A percentile compares a stretch with the other conserved stretches of the same genome.
Evolutionary conservation across 1,140 invertebrate species (phyloP).

Genomic region (Drosophila nebulosa): DNA sequence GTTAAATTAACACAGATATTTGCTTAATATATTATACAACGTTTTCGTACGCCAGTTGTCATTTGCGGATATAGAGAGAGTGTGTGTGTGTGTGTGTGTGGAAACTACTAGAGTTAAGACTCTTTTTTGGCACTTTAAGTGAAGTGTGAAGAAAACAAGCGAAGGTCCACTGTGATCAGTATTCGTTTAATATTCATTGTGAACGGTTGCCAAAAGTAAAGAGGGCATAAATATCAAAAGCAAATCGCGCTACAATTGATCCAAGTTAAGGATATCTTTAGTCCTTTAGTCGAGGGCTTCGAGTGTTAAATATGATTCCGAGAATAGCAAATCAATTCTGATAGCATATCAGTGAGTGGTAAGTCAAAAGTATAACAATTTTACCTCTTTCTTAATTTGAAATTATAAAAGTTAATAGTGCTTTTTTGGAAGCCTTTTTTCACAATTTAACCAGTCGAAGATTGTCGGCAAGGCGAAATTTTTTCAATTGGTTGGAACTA

Average conservation of each 20-base stretch:
- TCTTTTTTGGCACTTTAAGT: slow-evolving; percentile 61
- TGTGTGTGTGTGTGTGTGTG: slow-evolving; percentile 37
- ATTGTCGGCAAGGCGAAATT: too few relatives aligned
- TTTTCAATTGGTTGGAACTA: too few relatives aligned
- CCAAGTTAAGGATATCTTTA: neutral
- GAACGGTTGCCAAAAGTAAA: slow-evolving; percentile 36
- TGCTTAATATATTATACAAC: slow-evolving; percentile 58
- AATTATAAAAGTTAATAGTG: too few relatives aligned
- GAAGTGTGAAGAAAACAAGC: slow-evolving; percentile 64
- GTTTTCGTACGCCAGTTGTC: slow-evolving; percentile 49
- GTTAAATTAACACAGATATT: slow-evolving; percentile 69
- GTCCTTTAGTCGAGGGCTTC: neutral
- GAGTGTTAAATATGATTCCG: slow-evolving; percentile 47
- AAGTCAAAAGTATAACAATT: slow-evolving; percentile 6
- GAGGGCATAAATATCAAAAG: slow-evolving; percentile 1
- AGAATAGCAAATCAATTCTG: slow-evolving; percentile 50
- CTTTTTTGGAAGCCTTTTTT: too few relatives aligned
- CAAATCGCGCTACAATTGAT: neutral
- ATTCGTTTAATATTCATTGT: slow-evolving; percentile 63
- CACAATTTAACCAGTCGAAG: too few relatives aligned
- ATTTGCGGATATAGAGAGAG: slow-evolving; percentile 20
- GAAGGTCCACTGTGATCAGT: slow-evolving; percentile 44
- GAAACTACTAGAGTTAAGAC: slow-evolving; percentile 58
- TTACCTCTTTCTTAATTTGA: too few relatives aligned
- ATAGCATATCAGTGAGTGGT: slow-evolving; percentile 47